A percentile compares a stretch with the other conserved stretches of the same genome.
Conservation (phyloP, 2,797 vertebrate species). For the Sphenopsis melanotis region DNA sequence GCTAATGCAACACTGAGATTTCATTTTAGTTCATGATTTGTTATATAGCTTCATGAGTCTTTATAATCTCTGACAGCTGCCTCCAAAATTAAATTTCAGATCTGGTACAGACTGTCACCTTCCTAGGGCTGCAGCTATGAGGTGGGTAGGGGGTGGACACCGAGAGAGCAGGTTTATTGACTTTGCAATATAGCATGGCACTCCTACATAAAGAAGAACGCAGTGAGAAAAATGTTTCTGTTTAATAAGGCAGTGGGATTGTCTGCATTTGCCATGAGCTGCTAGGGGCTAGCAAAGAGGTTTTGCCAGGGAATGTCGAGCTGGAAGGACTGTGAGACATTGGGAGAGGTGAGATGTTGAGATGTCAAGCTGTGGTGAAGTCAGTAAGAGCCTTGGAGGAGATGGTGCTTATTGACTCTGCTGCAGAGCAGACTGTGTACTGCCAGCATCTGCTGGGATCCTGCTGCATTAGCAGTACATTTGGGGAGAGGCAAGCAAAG, state of each 20-base stretch:
- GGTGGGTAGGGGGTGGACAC: not conserved
- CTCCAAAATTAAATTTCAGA: not conserved
- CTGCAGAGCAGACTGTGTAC: not conserved
- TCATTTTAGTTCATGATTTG: not conserved
- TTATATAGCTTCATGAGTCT: not conserved
- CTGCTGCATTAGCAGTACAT: not conserved
- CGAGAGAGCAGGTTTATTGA: not conserved
- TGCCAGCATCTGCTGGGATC: not conserved
- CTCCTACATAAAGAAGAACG: not conserved
- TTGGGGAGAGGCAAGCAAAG: not conserved
- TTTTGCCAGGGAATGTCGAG: not conserved
- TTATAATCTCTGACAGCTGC: not conserved
- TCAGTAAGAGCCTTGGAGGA: not conserved
- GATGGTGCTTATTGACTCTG: not conserved
- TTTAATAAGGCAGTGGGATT: not conserved
- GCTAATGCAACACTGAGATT: not conserved
- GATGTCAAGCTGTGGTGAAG: not conserved
- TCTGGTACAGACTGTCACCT: not conserved
- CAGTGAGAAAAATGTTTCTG: not conserved
- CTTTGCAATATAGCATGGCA: not conserved
- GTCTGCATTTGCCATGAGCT: not conserved
- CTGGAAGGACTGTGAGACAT: not conserved
- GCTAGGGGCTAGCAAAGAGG: not conserved
- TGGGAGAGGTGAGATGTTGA: not conserved
- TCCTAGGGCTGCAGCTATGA: not conserved